Base-by-base conservation (phyloP, 2,113 vertebrate species). In the Typhlomys cinereus region DNA sequence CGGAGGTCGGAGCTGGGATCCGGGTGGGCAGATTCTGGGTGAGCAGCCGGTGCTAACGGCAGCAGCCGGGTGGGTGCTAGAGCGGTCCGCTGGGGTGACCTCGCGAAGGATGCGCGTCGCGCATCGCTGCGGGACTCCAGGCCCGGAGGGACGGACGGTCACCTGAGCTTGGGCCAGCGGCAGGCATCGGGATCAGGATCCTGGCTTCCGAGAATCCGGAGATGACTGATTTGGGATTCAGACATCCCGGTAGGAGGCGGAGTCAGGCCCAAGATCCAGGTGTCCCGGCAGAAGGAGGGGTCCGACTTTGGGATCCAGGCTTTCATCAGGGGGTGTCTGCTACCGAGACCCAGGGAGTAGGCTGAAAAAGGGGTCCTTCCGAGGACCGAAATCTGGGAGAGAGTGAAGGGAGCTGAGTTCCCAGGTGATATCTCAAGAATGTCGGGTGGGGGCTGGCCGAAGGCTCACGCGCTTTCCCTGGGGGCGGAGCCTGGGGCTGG, bases 401-500 rank as follows among this genome's bases (percentile, higher is more conserved):
- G 23, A 25, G 18, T 79, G 46, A 20, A 9, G 29, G 61, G 31
- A 14, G 21, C 75, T 39, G 78, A 91, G 41, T 91, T 81, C 59
- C 92, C 61, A 93, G 66, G 85, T 89, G 52, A 69, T 90, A 86
- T n/a, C 78, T 64, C 6, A 46, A 69, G 67, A 94, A 84, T 41
- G 67, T 57, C 21, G 73, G 59, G 74, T 54, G 74, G 82, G 82
- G 88, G 85, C 85, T 48, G 70, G 59, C 39, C 6, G 57, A 59
- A 78, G 82, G 95, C 57, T 90, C 91, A 76, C 29, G 31, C 50
- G 41, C 86, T 44, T 82, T 86, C 57, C 79, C 82, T 44, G 79
- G 85, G 85, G 96, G 94, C 48, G 96, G 96, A 92, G 95, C 62
- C 90, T 88, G 71, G 78, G 44, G 27, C 74, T 67, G 80, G 12